phyloP scores from a whole-genome alignment of 2,113 vertebrate genomes.

The Ophthalmolycus amberensis region DNA sequence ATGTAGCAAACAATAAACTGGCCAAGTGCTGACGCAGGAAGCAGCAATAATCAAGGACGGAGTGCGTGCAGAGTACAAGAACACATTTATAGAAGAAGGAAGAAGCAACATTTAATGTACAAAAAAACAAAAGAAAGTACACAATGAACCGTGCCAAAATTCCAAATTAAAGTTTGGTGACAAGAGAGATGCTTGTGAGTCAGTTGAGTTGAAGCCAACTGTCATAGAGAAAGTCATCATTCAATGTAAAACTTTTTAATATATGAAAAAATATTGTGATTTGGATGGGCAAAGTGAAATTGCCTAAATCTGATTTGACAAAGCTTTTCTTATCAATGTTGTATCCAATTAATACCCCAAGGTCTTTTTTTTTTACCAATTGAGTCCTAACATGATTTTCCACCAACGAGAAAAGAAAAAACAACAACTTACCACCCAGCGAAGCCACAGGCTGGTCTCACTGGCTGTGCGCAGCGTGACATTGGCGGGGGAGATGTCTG shows the following conservation, averaged over 20 bases:
- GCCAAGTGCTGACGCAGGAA: constrained; percentile 47
- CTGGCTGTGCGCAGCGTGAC: constrained; percentile 94
- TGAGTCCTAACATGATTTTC: constrained; percentile 31
- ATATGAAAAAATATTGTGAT: constrained; percentile 1
- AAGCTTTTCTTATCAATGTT: constrained; percentile 27
- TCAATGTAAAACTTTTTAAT: constrained; percentile 21
- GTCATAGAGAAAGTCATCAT: constrained; percentile 3
- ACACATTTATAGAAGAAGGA: neutral
- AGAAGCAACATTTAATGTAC: neutral
- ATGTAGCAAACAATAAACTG: constrained; percentile 31
- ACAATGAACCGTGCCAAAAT: neutral
- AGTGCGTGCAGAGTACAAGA: neutral
- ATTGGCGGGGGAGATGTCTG: constrained; percentile 90
- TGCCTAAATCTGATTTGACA: constrained; percentile 29
- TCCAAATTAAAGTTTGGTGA: neutral
- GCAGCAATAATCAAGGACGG: constrained; percentile 41
- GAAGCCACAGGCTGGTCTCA: constrained; percentile 97
- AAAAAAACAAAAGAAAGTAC: neutral
- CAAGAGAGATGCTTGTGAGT: neutral
- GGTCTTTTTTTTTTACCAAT: constrained; percentile 39
- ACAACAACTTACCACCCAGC: constrained; percentile 91
- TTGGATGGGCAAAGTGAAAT: constrained; percentile 14
- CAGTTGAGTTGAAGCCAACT: constrained; percentile 27
- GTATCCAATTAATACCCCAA: constrained; percentile 43
- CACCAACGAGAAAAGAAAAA: neutral